These are phyloP conservation scores for Tenthredo notha DNA, from an alignment of 2,888 invertebrate species.

Conservation along the genomic window DNA sequence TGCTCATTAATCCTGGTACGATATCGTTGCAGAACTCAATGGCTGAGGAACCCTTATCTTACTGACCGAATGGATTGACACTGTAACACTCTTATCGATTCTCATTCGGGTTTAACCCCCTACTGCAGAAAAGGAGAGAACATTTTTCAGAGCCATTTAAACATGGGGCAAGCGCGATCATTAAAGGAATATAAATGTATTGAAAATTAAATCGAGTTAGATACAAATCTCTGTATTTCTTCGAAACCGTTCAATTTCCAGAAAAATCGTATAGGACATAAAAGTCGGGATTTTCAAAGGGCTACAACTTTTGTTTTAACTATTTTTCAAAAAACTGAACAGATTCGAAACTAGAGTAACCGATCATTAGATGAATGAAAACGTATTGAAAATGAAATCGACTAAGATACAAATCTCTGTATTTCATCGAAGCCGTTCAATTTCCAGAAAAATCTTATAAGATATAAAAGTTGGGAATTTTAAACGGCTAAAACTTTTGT, in stretches of 20 bases:
- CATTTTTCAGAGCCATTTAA: background rate
- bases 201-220: background rate
- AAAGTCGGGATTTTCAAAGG: background rate
- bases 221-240: background rate
- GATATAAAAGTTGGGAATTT: background rate
- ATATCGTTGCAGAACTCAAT: conserved; percentile 68
- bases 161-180: background rate
- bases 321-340: background rate
- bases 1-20: conserved; percentile 74
- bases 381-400: background rate
- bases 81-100: conserved; percentile 70
- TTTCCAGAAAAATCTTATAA: background rate
- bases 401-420: too few relatives aligned
- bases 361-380: background rate
- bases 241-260: background rate
- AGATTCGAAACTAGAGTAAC: background rate
- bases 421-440: background rate
- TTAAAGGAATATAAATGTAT: background rate
- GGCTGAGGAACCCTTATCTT: conserved; percentile 58
- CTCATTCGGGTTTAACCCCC: conserved; percentile 11
- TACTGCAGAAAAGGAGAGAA: background rate
- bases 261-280: background rate
- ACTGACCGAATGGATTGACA: conserved; percentile 73
- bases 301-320: conserved; percentile 2
- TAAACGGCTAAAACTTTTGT: background rate